phyloP scores from a whole-genome alignment of 2,797 vertebrate species.

The Tenualosa ilisha region DNA sequence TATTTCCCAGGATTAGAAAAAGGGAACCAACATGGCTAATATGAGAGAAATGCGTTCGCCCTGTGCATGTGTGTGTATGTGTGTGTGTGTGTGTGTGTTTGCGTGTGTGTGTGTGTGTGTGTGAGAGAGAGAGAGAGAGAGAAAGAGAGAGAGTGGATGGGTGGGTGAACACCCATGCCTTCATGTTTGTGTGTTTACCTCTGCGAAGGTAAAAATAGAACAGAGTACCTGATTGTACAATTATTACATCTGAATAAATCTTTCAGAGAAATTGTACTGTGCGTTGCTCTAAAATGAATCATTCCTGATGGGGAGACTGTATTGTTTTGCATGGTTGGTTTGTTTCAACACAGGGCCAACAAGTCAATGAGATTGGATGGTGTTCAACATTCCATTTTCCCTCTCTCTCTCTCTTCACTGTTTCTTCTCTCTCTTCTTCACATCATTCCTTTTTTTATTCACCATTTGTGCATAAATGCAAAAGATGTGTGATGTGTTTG shows the following conservation, averaged over 20 bases:
- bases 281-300: not conserved
- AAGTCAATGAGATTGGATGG: slow-evolving; percentile 14
- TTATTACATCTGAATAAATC: slow-evolving; percentile 29
- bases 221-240: not conserved
- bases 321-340: not conserved
- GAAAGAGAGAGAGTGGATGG: too few species aligned
- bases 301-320: not conserved
- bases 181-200: not conserved
- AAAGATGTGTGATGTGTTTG: not conserved
- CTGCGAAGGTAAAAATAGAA: not conserved
- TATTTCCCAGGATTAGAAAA: not conserved
- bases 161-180: not conserved
- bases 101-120: not conserved
- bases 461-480: not conserved
- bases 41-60: not conserved
- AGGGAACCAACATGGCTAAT: not conserved
- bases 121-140: too few species aligned
- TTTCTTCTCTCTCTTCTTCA: not conserved
- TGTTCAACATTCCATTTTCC: not conserved
- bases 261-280: slow-evolving; percentile 20
- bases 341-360: not conserved
- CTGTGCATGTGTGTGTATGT: not conserved
- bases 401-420: not conserved
- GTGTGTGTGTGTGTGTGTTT: not conserved
- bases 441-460: not conserved